A percentile compares a stretch with the other conserved stretches of the same genome.
Conservation (phyloP, 2,797 vertebrate genomes). For the Fratercula arctica region DNA sequence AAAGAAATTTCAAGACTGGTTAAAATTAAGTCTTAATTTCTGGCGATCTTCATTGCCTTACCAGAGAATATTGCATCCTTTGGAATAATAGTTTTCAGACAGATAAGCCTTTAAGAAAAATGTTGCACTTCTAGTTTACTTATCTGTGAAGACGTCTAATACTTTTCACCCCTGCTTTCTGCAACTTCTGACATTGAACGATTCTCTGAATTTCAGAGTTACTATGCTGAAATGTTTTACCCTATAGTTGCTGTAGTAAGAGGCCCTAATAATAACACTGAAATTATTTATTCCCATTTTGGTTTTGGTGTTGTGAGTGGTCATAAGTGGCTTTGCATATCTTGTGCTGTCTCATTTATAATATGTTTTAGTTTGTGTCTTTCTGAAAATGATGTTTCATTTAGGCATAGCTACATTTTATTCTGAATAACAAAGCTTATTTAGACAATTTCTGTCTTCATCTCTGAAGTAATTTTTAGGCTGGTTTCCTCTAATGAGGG, state of each 20-base stretch:
- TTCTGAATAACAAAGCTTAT: background rate
- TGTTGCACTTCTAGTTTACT: background rate
- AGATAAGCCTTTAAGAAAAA: background rate
- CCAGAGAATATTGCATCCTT: background rate
- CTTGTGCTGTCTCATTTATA: background rate
- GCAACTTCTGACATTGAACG: background rate
- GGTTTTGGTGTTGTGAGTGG: background rate
- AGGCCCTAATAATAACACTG: background rate
- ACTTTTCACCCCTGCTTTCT: background rate
- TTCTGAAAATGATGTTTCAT: background rate
- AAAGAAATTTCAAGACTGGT: background rate
- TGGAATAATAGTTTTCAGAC: background rate
- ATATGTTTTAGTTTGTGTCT: background rate
- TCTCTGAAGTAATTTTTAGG: conserved; percentile 88
- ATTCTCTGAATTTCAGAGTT: background rate
- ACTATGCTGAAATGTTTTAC: background rate
- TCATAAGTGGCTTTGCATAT: background rate
- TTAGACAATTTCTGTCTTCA: background rate
- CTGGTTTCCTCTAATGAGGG: conserved; percentile 74
- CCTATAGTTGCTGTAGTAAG: background rate
- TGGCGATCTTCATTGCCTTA: background rate
- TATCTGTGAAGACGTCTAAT: background rate
- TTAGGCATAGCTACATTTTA: conserved; percentile 5
- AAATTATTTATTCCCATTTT: background rate
- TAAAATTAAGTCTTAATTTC: background rate